These are phyloP conservation scores for Streblospio benedicti DNA, from an alignment of 1,140 invertebrate genomes.

Conservation along the genomic window DNA sequence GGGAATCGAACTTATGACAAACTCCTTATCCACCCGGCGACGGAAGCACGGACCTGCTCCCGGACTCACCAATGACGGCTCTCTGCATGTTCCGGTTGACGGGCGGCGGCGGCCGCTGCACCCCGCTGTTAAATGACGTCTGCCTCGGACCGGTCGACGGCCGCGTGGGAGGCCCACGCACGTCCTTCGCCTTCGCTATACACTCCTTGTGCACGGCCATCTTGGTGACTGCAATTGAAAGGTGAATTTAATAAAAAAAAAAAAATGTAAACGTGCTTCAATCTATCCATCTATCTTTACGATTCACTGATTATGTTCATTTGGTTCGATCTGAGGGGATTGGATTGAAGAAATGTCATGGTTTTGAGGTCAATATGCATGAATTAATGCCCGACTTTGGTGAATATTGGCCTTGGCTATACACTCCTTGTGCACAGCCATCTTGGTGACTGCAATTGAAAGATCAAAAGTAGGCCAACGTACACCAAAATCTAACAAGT, in stretches of 20 bases:
- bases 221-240: slow-evolving; percentile 32
- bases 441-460: slow-evolving; percentile 32
- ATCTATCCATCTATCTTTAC: not conserved
- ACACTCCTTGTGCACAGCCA: slow-evolving; percentile 44
- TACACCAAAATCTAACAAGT: too few relatives aligned
- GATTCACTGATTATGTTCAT: not conserved
- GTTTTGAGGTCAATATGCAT: too few relatives aligned
- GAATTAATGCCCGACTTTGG: too few relatives aligned
- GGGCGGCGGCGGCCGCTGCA: not conserved
- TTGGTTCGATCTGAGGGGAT: too few relatives aligned
- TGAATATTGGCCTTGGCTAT: slow-evolving; percentile 35
- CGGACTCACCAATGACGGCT: slow-evolving; percentile 21
- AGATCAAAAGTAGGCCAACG: not conserved
- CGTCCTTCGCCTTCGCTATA: slow-evolving; percentile 32
- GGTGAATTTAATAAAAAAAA: not conserved
- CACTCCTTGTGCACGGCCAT: slow-evolving; percentile 44
- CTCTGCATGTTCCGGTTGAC: slow-evolving; percentile 6
- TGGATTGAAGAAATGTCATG: too few relatives aligned
- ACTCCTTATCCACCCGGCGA: too few relatives aligned
- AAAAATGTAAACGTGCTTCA: not conserved
- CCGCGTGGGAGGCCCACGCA: too few relatives aligned
- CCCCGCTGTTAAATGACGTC: not conserved
- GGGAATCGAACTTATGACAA: too few relatives aligned
- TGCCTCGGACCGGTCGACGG: too few relatives aligned
- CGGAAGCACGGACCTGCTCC: slow-evolving; percentile 18